Evolutionary conservation across 2,113 vertebrate genomes (phyloP).

Genomic region (Ivindomyrus marchei): DNA sequence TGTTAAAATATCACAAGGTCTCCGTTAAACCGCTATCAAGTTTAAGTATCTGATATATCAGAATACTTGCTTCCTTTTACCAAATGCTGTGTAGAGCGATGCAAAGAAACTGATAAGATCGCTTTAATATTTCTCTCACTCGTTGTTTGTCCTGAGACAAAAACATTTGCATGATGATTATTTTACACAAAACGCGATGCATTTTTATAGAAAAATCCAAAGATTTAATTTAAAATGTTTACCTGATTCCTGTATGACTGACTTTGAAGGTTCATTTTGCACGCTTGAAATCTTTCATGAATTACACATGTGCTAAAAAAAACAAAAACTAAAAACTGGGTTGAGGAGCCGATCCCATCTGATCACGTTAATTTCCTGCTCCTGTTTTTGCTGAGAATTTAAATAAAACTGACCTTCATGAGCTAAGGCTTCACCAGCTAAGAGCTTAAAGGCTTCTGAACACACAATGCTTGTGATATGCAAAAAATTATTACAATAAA

Average conservation of each 20-base stretch:
- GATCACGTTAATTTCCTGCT: slow-evolving; percentile 45
- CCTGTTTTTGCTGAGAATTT: slow-evolving; percentile 36
- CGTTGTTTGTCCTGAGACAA: background rate
- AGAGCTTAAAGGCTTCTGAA: background rate
- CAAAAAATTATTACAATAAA: background rate
- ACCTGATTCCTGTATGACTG: background rate
- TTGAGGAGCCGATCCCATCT: slow-evolving; percentile 40
- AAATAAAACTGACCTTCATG: slow-evolving; percentile 35
- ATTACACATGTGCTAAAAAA: slow-evolving; percentile 22
- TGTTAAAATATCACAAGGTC: background rate
- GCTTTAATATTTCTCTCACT: background rate
- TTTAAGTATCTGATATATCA: slow-evolving; percentile 21
- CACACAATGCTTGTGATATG: background rate
- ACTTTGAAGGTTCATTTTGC: slow-evolving; percentile 12
- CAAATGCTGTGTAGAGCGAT: background rate
- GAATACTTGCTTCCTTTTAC: slow-evolving; percentile 26
- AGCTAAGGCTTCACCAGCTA: background rate
- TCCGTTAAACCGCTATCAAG: background rate
- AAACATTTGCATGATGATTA: background rate
- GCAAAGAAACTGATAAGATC: slow-evolving; percentile 19
- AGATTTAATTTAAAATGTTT: background rate
- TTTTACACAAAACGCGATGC: background rate
- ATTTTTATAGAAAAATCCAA: background rate
- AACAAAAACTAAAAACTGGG: slow-evolving; percentile 28
- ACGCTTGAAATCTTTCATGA: slow-evolving; percentile 21